These are phyloP conservation scores for Aphidius ervi DNA, from an alignment of 1,140 invertebrate genomes.

Conservation along the genomic window DNA sequence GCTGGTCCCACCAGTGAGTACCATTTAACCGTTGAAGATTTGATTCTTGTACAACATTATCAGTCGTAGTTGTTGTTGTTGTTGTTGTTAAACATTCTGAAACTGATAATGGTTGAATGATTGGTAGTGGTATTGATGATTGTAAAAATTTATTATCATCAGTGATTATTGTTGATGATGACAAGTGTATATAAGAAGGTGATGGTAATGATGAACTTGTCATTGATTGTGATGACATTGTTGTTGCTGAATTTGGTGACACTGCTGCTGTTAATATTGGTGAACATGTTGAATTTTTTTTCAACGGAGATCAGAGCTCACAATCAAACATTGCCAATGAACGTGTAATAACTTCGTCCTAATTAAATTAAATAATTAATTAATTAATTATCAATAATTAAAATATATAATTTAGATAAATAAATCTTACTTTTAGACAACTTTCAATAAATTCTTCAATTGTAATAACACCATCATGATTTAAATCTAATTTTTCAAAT, in stretches of 20 bases:
- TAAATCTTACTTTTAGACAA: slow-evolving; percentile 73
- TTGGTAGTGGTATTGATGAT: slow-evolving; percentile 9
- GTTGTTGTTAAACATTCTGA: slow-evolving; percentile 15
- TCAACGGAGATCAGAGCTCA: slow-evolving; percentile 63
- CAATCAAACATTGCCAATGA: slow-evolving; percentile 80
- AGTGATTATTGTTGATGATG: slow-evolving; percentile 29
- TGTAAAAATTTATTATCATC: slow-evolving; percentile 6
- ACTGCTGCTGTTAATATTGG: slow-evolving; percentile 30
- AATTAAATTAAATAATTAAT: slow-evolving; percentile 21
- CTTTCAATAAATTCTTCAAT: slow-evolving; percentile 96
- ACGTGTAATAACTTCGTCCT: slow-evolving; percentile 76
- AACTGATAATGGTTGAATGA: not conserved
- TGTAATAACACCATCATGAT: slow-evolving; percentile 91
- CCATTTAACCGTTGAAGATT: slow-evolving; percentile 25
- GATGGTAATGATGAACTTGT: slow-evolving; percentile 37
- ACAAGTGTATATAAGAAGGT: slow-evolving; percentile 34
- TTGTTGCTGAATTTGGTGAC: slow-evolving; percentile 32
- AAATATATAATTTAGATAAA: slow-evolving; percentile 2
- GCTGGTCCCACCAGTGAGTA: slow-evolving; percentile 39
- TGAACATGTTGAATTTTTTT: slow-evolving; percentile 33
- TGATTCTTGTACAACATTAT: too few relatives aligned
- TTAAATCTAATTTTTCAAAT: slow-evolving; percentile 87
- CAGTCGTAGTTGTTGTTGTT: not conserved
- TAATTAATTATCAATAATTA: not conserved
- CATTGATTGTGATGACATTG: slow-evolving; percentile 31